Evolutionary conservation across 2,113 vertebrate species (phyloP), one percentile per base, ranked within the genome.

Genomic region (Protomyctophum bolini): DNA sequence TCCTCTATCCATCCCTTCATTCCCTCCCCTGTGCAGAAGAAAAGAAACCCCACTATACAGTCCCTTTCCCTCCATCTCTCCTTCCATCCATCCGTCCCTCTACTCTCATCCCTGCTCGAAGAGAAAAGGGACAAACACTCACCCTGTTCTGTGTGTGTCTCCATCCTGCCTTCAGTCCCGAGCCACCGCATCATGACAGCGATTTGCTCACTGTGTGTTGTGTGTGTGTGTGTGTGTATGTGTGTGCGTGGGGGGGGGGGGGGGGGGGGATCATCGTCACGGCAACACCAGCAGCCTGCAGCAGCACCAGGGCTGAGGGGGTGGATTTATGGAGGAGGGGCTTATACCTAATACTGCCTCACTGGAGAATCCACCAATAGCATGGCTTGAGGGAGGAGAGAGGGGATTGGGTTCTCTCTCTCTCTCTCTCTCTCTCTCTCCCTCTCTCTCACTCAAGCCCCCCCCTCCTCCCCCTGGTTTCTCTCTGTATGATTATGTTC

Each of bases 251-350:
- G 60, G 62, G 52, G 64, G 50, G 58, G 54, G 70, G 63, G 54
- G 58, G 67, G 56, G 71, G 61, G 68, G 69, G 62, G 70, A 77
- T 85, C 80, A 87, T 87, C 85, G 77, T 80, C 80, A 87, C 83
- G 64, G 82, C 84, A 88, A 84, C 84, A 84, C 76, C 87, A 87
- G 81, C 83, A 89, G 79, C 82, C 82, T 86, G 82, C 79, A 85
- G 79, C 84, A 81, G 28, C 55, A 58, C n/a, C 73, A 75, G 73
- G 33, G 33, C 33, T 41, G 33, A 41, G 33, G 33, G 33, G 33
- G 33, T 41, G 33, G 33, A 41, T 0, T 21, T 21, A 21, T 41
- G 33, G 21, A 9, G 10, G 6, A 6, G 10, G 12, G 6, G 15
- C 10, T 41, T 41, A 41, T 41, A n/a, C 47, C 14, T 5, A 63